Evolutionary conservation across 2,797 vertebrate species (phyloP).

Genomic region (Rhynchotus rufescens): DNA sequence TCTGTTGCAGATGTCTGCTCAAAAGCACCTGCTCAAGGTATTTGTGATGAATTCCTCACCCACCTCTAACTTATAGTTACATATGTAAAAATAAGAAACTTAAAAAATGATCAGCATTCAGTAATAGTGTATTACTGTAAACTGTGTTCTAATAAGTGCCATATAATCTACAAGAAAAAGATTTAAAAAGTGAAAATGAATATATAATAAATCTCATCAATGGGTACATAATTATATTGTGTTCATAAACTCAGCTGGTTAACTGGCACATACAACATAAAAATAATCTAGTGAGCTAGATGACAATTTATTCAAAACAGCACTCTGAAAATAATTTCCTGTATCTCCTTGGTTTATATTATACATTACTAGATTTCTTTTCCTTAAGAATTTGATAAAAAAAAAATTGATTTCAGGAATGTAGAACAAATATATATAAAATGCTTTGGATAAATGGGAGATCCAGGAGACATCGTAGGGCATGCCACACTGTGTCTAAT

Average conservation of each 20-base stretch:
- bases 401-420: not conserved
- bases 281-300: not conserved
- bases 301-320: not conserved
- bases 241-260: not conserved
- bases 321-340: not conserved
- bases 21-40: not conserved
- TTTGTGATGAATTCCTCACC: not conserved
- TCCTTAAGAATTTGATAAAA: not conserved
- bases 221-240: not conserved
- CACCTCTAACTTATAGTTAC: not conserved
- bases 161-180: not conserved
- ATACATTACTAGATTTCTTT: not conserved
- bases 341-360: not conserved
- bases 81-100: not conserved
- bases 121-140: not conserved
- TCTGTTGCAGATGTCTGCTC: not conserved
- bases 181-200: not conserved
- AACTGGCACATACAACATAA: not conserved
- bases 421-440: not conserved
- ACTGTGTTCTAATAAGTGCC: not conserved
- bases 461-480: not conserved
- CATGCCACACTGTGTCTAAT: not conserved
- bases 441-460: not conserved
- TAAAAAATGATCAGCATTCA: not conserved
- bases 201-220: not conserved